phyloP scores from a whole-genome alignment of 2,888 invertebrate species.

The Euzophera pinguis region DNA sequence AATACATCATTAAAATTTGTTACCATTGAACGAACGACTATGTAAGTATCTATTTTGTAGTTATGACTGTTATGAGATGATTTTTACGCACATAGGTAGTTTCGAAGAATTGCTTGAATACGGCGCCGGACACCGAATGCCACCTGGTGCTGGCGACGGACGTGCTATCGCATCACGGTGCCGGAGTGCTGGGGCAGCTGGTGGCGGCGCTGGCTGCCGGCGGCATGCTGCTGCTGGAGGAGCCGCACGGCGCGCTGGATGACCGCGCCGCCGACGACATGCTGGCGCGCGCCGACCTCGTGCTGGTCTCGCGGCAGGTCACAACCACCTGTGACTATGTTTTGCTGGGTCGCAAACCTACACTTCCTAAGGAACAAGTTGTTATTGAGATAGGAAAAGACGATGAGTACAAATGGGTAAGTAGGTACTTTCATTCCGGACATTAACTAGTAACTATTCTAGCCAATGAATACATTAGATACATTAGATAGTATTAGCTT shows the following conservation, averaged over 20 bases:
- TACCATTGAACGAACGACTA: too few relatives aligned
- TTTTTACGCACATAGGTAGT: conserved; percentile 28
- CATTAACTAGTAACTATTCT: too few relatives aligned
- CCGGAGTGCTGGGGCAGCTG: conserved; percentile 76
- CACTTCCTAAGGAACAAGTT: conserved; percentile 49
- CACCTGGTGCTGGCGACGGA: conserved; percentile 85
- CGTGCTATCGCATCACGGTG: conserved; percentile 79
- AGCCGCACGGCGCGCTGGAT: conserved; percentile 71
- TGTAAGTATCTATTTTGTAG: too few relatives aligned
- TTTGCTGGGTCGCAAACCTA: conserved; percentile 81
- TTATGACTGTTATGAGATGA: not conserved
- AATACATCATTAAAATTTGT: too few relatives aligned
- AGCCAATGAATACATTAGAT: too few relatives aligned
- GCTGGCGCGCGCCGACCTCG: conserved; percentile 46
- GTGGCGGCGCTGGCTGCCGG: conserved; percentile 81
- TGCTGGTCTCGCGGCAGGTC: conserved; percentile 72
- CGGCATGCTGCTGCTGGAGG: conserved; percentile 88
- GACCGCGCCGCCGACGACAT: conserved; percentile 53
- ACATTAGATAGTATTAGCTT: too few relatives aligned
- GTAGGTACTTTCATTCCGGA: too few relatives aligned
- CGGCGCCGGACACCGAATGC: conserved; percentile 81
- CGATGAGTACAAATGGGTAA: conserved; percentile 84
- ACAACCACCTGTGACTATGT: conserved; percentile 83
- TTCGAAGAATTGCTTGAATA: conserved; percentile 79
- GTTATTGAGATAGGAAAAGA: conserved; percentile 81